Evolutionary conservation across 2,113 vertebrate genomes (phyloP), one percentile per base, ranked within the genome.

Genomic region (Anthoscopus minutus): DNA sequence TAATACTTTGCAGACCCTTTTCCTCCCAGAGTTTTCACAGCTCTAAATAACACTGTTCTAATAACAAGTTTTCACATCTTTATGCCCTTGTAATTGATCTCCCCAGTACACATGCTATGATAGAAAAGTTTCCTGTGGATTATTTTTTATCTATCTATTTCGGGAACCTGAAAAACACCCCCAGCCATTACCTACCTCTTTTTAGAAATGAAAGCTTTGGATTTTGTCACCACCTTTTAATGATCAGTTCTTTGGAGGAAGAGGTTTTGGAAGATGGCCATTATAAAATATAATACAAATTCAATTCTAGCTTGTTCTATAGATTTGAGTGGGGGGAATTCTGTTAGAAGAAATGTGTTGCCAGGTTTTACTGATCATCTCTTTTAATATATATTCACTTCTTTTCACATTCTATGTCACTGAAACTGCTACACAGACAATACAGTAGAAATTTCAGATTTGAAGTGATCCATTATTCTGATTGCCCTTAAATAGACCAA

Each of bases 141-240:
- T 87, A 94, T 86, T 95, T 95, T 66, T 71, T 92, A 78, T 57
- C 65, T 97, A 42, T 78, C 81, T 97, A 78, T 97, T 97, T 94
- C 83, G 94, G 73, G 80, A 93, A 71, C 50, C 47, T 93, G 79
- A 71, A 92, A 92, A 95, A 95, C 51, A 73, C 23, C 11, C 9
- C 1, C 37, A 90, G 14, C 30, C 64, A 67, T 95, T 92, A 79
- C 81, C 87, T 28, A 67, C 53, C n/a, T 92, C 84, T 96, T 96
- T n/a, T 87, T 92, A 80, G 51, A 77, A 90, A 73, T 16, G 22
- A 66, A 92, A 92, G n/a, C 84, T 95, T 94, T 91, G 71, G 93
- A 83, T 88, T 97, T 97, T 28, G 4, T 86, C 91, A 93, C 74
- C 70, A 82, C 40, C 45, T 93, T 87, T 92, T 96, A 91, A 76